These are phyloP conservation scores for Cerastis leucographa DNA, from an alignment of 2,888 invertebrate genomes.

Conservation along the genomic window DNA sequence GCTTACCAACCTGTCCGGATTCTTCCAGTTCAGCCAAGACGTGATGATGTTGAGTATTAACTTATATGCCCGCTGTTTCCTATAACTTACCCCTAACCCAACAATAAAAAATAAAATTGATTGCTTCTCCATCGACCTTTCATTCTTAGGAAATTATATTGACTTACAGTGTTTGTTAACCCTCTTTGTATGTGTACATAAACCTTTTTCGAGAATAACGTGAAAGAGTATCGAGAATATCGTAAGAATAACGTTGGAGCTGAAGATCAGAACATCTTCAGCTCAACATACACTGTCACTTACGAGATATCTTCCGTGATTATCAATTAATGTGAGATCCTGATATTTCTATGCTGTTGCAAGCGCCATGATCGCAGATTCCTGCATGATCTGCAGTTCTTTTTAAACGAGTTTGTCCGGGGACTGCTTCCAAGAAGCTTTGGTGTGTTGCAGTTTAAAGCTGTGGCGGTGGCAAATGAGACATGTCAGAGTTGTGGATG, in stretches of 20 bases:
- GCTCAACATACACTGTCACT: too few species aligned
- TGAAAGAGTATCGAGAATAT: too few species aligned
- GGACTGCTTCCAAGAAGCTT: background rate
- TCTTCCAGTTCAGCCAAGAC: background rate
- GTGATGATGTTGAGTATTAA: background rate
- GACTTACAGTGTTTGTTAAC: slow-evolving; percentile 19
- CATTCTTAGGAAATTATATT: slow-evolving; percentile 33
- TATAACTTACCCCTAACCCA: background rate
- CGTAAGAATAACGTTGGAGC: too few species aligned
- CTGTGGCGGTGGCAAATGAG: background rate
- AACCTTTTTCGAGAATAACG: background rate
- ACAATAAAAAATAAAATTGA: slow-evolving; percentile 48
- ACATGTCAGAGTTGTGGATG: background rate
- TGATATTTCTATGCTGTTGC: too few species aligned
- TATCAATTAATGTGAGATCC: too few species aligned
- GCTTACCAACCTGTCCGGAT: background rate
- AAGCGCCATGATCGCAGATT: too few species aligned
- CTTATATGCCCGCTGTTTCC: background rate
- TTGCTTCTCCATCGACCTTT: slow-evolving; percentile 13
- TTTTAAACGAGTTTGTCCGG: background rate
- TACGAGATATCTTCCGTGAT: too few species aligned
- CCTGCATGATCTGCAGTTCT: background rate
- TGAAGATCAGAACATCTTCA: too few species aligned
- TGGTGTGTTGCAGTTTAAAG: background rate
- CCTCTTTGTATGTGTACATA: background rate